These are phyloP conservation scores for Salarias fasciatus DNA, from an alignment of 2,797 vertebrate genomes.

Conservation along the genomic window DNA sequence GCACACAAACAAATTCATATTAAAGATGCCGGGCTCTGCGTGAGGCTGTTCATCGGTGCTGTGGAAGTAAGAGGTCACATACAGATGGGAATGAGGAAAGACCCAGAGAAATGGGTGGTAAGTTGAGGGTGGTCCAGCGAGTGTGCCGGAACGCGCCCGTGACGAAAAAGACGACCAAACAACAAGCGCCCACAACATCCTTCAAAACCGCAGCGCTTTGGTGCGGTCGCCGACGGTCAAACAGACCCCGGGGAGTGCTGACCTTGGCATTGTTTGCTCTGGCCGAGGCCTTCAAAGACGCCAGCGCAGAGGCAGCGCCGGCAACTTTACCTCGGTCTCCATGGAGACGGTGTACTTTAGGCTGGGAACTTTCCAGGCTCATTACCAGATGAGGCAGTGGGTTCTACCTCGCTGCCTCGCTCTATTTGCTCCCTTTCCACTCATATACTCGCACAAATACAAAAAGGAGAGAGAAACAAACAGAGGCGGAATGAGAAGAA, in stretches of 20 bases:
- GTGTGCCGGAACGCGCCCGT: slow-evolving; percentile 40
- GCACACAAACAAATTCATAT: slow-evolving; percentile 27
- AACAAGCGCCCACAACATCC: slow-evolving; percentile 34
- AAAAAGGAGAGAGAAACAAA: slow-evolving; percentile 7
- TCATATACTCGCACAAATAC: slow-evolving; percentile 38
- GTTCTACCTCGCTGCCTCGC: slow-evolving; percentile 54
- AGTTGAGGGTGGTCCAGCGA: slow-evolving; percentile 49
- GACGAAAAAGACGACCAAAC: slow-evolving; percentile 7
- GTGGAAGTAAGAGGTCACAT: slow-evolving; percentile 26
- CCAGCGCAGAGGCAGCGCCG: slow-evolving; percentile 29
- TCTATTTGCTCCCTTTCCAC: slow-evolving; percentile 56
- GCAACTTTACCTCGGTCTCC: slow-evolving; percentile 68
- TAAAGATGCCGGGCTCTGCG: slow-evolving; percentile 21
- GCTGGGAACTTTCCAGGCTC: slow-evolving; percentile 71
- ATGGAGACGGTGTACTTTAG: slow-evolving; percentile 69
- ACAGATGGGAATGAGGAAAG: slow-evolving; percentile 14
- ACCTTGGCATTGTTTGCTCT: slow-evolving; percentile 70
- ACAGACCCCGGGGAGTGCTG: slow-evolving; percentile 37
- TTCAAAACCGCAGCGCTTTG: slow-evolving; percentile 37
- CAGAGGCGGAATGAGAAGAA: slow-evolving; percentile 14
- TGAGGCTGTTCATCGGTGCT: slow-evolving; percentile 12
- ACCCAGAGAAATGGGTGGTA: slow-evolving; percentile 38
- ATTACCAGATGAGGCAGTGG: slow-evolving; percentile 65
- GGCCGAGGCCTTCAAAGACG: slow-evolving; percentile 57
- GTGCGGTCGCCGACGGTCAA: slow-evolving; percentile 56